phyloP scores from a whole-genome alignment of 2,113 vertebrate species.

The Pangasianodon hypophthalmus region DNA sequence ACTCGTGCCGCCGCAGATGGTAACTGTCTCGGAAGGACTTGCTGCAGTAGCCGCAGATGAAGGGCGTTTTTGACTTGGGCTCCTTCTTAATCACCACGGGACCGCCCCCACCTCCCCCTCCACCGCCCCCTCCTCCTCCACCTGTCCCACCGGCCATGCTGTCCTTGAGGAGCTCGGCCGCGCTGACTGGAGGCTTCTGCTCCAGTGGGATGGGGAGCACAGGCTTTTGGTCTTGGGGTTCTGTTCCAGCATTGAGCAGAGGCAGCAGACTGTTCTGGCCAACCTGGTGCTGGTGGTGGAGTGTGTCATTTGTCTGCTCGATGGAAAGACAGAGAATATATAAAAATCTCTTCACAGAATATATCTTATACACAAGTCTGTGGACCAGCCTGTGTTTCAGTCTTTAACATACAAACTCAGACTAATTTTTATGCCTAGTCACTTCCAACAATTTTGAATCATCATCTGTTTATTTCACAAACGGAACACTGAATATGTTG shows the following conservation, averaged over 20 bases:
- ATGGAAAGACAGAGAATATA: slow-evolving; percentile 52
- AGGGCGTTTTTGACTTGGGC: slow-evolving; percentile 93
- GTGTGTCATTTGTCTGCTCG: slow-evolving; percentile 89
- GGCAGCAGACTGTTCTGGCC: slow-evolving; percentile 93
- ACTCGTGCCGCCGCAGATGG: slow-evolving; percentile 95
- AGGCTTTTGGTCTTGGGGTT: slow-evolving; percentile 95
- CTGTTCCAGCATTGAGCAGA: slow-evolving; percentile 88
- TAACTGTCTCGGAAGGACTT: slow-evolving; percentile 99
- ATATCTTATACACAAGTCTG: neutral
- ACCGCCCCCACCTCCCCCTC: slow-evolving; percentile 60
- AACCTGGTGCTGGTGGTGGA: slow-evolving; percentile 96
- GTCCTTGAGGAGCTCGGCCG: slow-evolving; percentile 92
- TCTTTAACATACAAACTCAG: neutral
- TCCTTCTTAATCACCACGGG: slow-evolving; percentile 91
- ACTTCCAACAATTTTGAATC: neutral
- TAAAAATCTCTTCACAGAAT: neutral
- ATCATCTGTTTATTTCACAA: neutral
- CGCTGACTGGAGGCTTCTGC: slow-evolving; percentile 88
- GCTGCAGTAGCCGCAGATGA: slow-evolving; percentile 96
- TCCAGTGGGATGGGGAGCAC: slow-evolving; percentile 91
- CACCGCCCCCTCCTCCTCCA: slow-evolving; percentile 58
- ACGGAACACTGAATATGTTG: neutral
- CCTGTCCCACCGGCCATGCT: slow-evolving; percentile 70
- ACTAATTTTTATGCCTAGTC: neutral
- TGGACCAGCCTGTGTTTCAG: neutral